Percentiles rank a stretch among this genome's conserved stretches.
Conservation (phyloP, 2,113 vertebrate genomes). For the Morone saxatilis region DNA sequence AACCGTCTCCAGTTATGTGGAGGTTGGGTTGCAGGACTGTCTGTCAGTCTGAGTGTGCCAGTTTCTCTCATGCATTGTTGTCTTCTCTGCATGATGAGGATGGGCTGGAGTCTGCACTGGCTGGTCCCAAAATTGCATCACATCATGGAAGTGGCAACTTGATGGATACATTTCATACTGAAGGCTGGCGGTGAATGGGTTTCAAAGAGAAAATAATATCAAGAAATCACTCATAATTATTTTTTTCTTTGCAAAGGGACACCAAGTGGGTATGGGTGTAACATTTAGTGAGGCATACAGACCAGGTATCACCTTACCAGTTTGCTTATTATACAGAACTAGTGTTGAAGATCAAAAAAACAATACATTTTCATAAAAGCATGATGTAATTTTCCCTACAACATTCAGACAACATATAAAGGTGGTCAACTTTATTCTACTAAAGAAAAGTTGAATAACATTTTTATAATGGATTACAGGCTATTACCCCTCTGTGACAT, state of each 20-base stretch:
- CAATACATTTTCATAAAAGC: background rate
- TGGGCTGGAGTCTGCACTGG: background rate
- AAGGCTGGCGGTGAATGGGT: background rate
- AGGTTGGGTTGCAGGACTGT: constrained; percentile 73
- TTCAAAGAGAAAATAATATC: background rate
- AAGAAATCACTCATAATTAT: no score
- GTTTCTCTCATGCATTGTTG: constrained; percentile 35
- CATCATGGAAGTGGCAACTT: constrained; percentile 12
- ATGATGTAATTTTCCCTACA: background rate
- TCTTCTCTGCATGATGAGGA: constrained; percentile 50
- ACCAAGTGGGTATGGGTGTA: background rate
- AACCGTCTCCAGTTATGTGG: constrained; percentile 76
- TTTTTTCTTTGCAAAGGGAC: background rate
- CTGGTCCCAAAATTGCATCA: background rate
- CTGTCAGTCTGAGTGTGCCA: constrained; percentile 60
- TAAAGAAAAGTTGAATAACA: background rate
- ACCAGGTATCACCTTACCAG: background rate
- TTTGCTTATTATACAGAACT: background rate
- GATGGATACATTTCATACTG: background rate
- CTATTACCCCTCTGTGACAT: background rate
- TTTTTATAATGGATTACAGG: background rate
- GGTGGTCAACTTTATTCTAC: background rate
- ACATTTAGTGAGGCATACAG: background rate
- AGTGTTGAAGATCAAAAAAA: background rate
- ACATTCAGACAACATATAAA: background rate